A percentile compares a stretch with the other conserved stretches of the same genome.
Conservation (phyloP, 1,140 invertebrate species). For the Adelges cooleyi region DNA sequence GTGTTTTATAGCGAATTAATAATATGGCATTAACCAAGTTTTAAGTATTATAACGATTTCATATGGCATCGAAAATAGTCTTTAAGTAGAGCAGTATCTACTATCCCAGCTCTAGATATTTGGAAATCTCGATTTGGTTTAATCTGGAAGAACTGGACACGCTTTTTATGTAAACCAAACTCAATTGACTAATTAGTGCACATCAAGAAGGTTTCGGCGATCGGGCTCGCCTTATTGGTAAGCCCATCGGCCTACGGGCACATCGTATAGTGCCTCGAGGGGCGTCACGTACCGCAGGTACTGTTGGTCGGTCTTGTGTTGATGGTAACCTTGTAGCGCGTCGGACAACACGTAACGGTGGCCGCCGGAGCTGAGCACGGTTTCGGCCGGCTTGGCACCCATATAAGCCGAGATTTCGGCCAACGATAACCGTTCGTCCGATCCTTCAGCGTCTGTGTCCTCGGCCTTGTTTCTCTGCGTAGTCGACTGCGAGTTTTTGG, state of each 20-base stretch:
- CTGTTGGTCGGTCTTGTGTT: background rate
- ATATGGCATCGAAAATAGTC: no score
- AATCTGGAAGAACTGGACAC: no score
- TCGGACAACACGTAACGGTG: slow-evolving; percentile 17
- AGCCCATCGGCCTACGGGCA: slow-evolving; percentile 4
- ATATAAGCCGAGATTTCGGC: slow-evolving; percentile 19
- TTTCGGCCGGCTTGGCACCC: slow-evolving; percentile 15
- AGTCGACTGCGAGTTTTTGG: background rate
- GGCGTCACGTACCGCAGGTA: slow-evolving; percentile 19
- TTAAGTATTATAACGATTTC: no score
- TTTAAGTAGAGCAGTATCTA: no score
- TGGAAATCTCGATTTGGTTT: no score
- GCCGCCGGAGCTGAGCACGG: slow-evolving; percentile 8
- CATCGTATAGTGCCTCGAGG: slow-evolving; percentile 4
- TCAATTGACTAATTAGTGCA: no score
- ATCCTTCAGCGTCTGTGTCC: slow-evolving; percentile 5
- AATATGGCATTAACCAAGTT: no score
- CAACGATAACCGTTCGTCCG: slow-evolving; percentile 7
- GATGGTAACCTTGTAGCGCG: background rate
- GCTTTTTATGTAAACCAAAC: no score
- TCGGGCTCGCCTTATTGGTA: background rate
- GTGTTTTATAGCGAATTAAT: no score
- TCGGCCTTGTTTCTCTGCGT: background rate
- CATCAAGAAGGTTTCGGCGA: no score
- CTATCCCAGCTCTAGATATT: no score